Percentiles rank a stretch among this genome's conserved stretches.
These are phyloP conservation scores for Agriopis aurantiaria DNA, from an alignment of 2,888 invertebrate species.

Conservation along the genomic window DNA sequence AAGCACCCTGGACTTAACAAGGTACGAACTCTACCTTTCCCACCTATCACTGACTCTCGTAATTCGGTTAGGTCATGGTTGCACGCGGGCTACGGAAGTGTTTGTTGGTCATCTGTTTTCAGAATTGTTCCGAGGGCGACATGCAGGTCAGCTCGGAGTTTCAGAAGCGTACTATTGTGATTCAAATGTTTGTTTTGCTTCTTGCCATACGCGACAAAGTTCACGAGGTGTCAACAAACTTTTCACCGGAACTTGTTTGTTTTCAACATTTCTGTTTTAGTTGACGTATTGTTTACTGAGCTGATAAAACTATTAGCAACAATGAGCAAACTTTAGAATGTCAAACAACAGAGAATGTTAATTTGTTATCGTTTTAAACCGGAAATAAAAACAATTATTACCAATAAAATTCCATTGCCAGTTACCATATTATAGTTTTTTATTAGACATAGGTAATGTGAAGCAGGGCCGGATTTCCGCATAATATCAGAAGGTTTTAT, in stretches of 20 bases:
- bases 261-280: conserved; percentile 26
- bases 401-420: background rate
- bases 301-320: conserved; percentile 11
- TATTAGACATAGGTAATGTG: background rate
- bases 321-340: background rate
- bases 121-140: conserved; percentile 31
- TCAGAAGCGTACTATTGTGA: conserved; percentile 47
- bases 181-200: conserved; percentile 66
- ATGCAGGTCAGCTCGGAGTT: conserved; percentile 21
- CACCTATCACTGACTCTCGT: conserved; percentile 46
- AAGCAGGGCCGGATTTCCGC: background rate
- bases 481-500: background rate
- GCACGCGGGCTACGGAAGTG: conserved; percentile 61
- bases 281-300: conserved; percentile 12
- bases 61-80: conserved; percentile 72
- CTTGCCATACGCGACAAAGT: conserved; percentile 59
- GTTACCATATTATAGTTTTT: too few relatives aligned
- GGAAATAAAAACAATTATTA: conserved; percentile 8
- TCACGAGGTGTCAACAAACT: conserved; percentile 68
- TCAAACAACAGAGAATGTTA: background rate
- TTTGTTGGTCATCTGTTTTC: conserved; percentile 50
- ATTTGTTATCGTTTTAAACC: background rate
- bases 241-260: conserved; percentile 38
- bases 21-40: conserved; percentile 72
- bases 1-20: conserved; percentile 90